These are phyloP conservation scores for Sepiola atlantica DNA, from an alignment of 2,888 invertebrate species.

Conservation along the genomic window DNA sequence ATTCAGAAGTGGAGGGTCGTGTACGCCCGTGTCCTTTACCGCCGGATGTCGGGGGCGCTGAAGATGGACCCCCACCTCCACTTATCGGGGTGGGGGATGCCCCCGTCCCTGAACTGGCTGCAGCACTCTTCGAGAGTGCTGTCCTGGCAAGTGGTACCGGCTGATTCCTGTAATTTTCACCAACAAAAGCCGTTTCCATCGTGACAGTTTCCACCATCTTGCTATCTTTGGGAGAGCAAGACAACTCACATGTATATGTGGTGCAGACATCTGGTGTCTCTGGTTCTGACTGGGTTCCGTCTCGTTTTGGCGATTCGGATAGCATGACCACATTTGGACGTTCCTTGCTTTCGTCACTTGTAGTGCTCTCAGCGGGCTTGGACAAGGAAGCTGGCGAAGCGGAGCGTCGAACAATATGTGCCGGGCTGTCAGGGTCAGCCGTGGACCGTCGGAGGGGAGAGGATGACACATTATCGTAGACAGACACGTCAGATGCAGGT, in stretches of 20 bases:
- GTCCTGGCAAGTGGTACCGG: slow-evolving; percentile 53
- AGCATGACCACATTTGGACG: slow-evolving; percentile 32
- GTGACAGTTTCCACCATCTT: slow-evolving; percentile 57
- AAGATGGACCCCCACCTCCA: slow-evolving; percentile 50
- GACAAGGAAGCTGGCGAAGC: slow-evolving; percentile 51
- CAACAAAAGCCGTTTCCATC: slow-evolving; percentile 62
- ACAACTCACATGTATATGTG: neutral
- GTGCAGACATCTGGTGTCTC: slow-evolving; percentile 1
- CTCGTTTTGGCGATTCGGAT: slow-evolving; percentile 44
- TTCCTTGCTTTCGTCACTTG: slow-evolving; percentile 44
- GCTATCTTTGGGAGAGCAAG: slow-evolving; percentile 46
- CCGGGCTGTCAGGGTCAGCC: slow-evolving; percentile 53
- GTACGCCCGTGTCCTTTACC: slow-evolving; percentile 42
- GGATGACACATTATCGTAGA: slow-evolving; percentile 57
- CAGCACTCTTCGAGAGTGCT: slow-evolving; percentile 53
- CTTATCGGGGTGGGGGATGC: neutral
- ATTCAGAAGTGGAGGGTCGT: slow-evolving; percentile 73
- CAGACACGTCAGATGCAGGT: slow-evolving; percentile 59
- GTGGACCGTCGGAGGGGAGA: slow-evolving; percentile 47
- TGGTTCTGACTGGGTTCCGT: slow-evolving; percentile 41
- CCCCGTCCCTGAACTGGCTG: neutral
- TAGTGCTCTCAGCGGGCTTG: slow-evolving; percentile 41
- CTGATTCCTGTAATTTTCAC: slow-evolving; percentile 52
- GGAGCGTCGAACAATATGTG: slow-evolving; percentile 48
- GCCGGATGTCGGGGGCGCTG: slow-evolving; percentile 50